phyloP scores from a whole-genome alignment of 2,113 vertebrate species.

The Catharus bicknelli region DNA sequence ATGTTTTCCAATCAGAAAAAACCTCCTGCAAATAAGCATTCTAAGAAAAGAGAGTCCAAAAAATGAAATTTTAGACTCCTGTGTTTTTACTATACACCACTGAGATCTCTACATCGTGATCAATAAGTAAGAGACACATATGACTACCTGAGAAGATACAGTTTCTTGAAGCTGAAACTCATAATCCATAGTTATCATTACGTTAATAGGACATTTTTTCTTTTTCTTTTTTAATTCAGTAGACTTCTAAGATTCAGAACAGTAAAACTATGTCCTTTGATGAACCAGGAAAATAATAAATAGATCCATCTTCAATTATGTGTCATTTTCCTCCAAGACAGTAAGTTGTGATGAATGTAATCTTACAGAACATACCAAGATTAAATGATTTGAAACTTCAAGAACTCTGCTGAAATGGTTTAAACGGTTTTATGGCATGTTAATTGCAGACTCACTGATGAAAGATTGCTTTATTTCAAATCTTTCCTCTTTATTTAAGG shows the following conservation, averaged over 20 bases:
- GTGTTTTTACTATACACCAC: background rate
- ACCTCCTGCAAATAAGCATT: background rate
- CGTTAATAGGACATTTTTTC: background rate
- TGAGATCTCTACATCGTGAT: background rate
- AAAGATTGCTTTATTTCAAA: slow-evolving; percentile 15
- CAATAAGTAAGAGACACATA: background rate
- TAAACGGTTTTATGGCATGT: background rate
- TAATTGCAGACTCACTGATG: background rate
- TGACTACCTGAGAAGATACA: background rate
- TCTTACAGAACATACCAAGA: background rate
- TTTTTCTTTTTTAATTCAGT: background rate
- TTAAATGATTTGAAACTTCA: slow-evolving; percentile 9
- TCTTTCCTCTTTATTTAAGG: background rate
- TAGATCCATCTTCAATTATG: background rate
- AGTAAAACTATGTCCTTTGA: background rate
- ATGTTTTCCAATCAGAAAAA: background rate
- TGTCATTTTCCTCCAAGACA: slow-evolving; percentile 6
- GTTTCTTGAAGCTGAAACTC: background rate
- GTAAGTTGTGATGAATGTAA: background rate
- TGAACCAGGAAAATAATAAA: background rate
- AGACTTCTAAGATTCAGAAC: background rate
- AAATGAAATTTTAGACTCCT: background rate
- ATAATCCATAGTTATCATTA: background rate
- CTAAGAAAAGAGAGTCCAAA: background rate
- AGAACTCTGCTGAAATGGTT: background rate